These are phyloP conservation scores for Isotomurus palustris DNA, from an alignment of 2,888 invertebrate species.

Conservation along the genomic window DNA sequence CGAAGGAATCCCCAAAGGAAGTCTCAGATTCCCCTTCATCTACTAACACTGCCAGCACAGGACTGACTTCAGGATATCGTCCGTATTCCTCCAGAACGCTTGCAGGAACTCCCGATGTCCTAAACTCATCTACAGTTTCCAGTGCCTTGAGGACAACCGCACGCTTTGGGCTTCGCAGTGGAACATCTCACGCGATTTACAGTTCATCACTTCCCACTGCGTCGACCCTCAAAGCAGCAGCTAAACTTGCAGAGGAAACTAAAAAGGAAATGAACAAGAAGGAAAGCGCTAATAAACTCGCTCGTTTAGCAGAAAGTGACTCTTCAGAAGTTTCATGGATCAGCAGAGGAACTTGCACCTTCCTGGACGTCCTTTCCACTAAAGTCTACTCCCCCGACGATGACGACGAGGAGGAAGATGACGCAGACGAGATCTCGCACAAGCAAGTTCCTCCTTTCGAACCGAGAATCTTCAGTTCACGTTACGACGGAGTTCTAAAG, in stretches of 20 bases:
- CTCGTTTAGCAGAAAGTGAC: slow-evolving; percentile 8
- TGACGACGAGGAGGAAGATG: slow-evolving; percentile 1
- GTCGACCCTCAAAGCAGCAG: slow-evolving; percentile 23
- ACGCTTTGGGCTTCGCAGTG: slow-evolving; percentile 39
- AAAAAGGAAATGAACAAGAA: slow-evolving; percentile 32
- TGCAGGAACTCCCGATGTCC: slow-evolving; percentile 10
- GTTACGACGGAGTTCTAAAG: slow-evolving; percentile 35
- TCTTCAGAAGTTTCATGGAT: slow-evolving; percentile 35
- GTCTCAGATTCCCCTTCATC: slow-evolving; percentile 7
- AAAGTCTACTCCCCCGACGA: background rate
- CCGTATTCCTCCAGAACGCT: background rate
- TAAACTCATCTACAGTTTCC: slow-evolving; percentile 24
- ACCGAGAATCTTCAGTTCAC: slow-evolving; percentile 32
- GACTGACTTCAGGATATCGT: slow-evolving; percentile 8
- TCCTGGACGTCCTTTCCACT: slow-evolving; percentile 6
- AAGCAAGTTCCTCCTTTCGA: slow-evolving; percentile 32
- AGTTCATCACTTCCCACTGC: slow-evolving; percentile 34
- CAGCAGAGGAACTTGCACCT: slow-evolving; percentile 37
- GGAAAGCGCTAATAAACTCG: slow-evolving; percentile 13
- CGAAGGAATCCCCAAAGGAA: too few relatives aligned
- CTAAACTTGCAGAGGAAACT: slow-evolving; percentile 23
- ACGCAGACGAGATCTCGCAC: slow-evolving; percentile 26
- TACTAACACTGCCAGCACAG: slow-evolving; percentile 2
- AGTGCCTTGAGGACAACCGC: slow-evolving; percentile 41
- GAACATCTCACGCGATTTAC: slow-evolving; percentile 37